Evolutionary conservation across 2,888 invertebrate species (phyloP).

Genomic region (Drosophila melanocephala): DNA sequence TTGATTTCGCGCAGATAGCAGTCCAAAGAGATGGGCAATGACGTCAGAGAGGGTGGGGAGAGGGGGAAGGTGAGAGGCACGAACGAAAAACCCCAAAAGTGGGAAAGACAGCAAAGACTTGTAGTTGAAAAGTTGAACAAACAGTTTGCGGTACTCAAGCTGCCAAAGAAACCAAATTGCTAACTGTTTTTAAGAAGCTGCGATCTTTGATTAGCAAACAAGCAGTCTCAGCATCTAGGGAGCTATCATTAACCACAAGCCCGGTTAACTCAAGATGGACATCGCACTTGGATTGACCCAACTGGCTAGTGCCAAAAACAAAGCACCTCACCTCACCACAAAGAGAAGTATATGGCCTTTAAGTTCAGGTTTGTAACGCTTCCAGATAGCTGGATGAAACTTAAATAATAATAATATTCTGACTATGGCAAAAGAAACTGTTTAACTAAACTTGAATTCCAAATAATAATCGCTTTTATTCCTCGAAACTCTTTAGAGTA

Average conservation of each 20-base stretch:
- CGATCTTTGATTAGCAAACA: conserved; percentile 79
- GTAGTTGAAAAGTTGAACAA: conserved; percentile 75
- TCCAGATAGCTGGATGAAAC: neutral
- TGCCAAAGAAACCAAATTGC: conserved; percentile 42
- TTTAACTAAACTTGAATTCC: neutral
- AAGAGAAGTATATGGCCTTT: neutral
- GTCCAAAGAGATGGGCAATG: conserved; percentile 47
- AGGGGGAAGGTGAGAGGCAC: neutral
- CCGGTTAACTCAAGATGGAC: conserved; percentile 24
- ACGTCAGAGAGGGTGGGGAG: conserved; percentile 52
- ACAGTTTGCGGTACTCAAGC: conserved; percentile 77
- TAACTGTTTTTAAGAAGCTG: conserved; percentile 73
- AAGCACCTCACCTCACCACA: conserved; percentile 9
- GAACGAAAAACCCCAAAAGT: conserved; percentile 5
- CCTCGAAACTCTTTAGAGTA: conserved; percentile 40
- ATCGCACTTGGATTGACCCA: conserved; percentile 63
- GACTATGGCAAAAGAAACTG: neutral
- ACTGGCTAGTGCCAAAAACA: conserved; percentile 53
- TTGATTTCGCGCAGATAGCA: conserved; percentile 80
- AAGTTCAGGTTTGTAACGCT: neutral
- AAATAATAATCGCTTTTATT: neutral
- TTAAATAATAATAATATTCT: neutral
- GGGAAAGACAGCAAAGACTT: conserved; percentile 50
- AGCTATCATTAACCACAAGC: conserved; percentile 71
- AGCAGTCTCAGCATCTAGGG: conserved; percentile 54